A percentile compares a stretch with the other conserved stretches of the same genome.
Evolutionary conservation across 2,888 invertebrate genomes (phyloP).

Genomic region (Operophtera brumata): DNA sequence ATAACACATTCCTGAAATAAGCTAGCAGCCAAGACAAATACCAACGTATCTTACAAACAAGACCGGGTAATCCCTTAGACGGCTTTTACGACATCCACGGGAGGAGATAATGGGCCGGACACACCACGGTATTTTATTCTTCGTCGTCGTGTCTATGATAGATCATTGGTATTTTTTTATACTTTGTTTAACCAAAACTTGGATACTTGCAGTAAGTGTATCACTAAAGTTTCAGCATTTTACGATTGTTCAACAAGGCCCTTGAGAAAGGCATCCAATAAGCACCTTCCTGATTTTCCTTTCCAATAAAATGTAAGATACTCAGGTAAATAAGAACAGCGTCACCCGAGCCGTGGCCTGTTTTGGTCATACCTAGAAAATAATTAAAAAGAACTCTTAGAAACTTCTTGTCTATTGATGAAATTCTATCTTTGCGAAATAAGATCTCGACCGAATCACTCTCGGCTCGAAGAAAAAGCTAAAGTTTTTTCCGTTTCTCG

Average conservation of each 20-base stretch:
- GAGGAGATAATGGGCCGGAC: no score
- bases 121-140: no score
- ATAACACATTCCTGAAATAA: no score
- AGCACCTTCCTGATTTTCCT: neutral
- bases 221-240: no score
- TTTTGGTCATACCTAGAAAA: slow-evolving; percentile 54
- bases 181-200: no score
- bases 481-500: slow-evolving; percentile 51
- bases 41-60: no score
- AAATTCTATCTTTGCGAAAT: slow-evolving; percentile 76
- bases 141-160: no score
- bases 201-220: no score
- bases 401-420: slow-evolving; percentile 63
- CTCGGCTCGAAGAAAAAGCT: slow-evolving; percentile 51
- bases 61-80: no score
- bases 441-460: slow-evolving; percentile 59
- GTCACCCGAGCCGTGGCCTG: slow-evolving; percentile 56
- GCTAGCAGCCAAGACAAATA: no score
- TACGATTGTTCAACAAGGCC: neutral
- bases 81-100: no score
- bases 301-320: slow-evolving; percentile 20
- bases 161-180: no score
- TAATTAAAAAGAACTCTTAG: slow-evolving; percentile 75
- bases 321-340: slow-evolving; percentile 23
- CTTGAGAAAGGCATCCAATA: neutral